Evolutionary conservation across 1,140 invertebrate species (phyloP), one percentile per base, ranked within the genome.

Genomic region (Lepidurus arcticus): DNA sequence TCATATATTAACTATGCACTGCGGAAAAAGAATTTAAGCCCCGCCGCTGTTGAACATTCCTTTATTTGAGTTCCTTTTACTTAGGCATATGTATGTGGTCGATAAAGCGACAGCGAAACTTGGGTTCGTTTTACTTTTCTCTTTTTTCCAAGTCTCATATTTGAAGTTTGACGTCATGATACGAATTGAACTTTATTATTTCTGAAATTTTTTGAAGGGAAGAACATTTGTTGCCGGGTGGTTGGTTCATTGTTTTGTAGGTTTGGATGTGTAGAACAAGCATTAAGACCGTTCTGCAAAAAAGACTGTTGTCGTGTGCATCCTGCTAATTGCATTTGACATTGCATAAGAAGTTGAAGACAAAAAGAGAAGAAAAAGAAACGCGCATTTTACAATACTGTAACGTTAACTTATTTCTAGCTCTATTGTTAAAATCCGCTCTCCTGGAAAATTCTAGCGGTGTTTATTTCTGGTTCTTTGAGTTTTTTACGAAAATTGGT

Each of bases 1-100:
- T 65, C 53, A 65, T 65, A 65, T 65, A 16, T 65, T 13, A 65
- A 65, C 53, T 65, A 65, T 65, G 53, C 53, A 65, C 53, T 13
- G 53, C 53, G 53, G 53, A 65, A 21, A 65, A 65, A 65, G 21
- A 65, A 21, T 65, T 65, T 65, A 21, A 65, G 53, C 21, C 53
- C 53, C 53, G 53, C 53, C 21, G 53, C 16, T 7, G 8, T 13
- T n/a, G 8, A 65, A 65, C 53, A 65, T 65, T 65, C 53, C 53
- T 65, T 65, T 65, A 65, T n/a, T 65, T 34, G 34, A 34, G 34
- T 34, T 34, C 34, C 2, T 34, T 65, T 65, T 13, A 65, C 53
- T 65, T 65, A 21, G 53, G 21, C 21, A 16, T 65, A 21, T 65
- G 53, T 65, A 34, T 34, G 34, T 34, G 34, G 34, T 34, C 34